Conservation (phyloP, 2,797 vertebrate genomes). For the Spinibarbus caldwelli region DNA sequence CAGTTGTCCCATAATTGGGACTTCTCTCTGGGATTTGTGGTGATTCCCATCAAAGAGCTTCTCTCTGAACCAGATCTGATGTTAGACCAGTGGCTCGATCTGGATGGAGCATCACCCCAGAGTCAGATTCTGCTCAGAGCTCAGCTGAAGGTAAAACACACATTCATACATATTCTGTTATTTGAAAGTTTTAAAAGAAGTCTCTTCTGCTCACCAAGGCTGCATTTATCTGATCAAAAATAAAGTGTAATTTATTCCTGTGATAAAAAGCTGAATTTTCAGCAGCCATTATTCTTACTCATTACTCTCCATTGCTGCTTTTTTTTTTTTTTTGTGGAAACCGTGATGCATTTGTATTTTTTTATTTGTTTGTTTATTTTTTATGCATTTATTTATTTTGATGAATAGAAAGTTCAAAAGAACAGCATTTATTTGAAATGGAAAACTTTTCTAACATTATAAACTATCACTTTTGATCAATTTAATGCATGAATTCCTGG, state of each 20-base stretch:
- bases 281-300: background rate
- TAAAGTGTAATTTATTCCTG: background rate
- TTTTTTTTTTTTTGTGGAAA: background rate
- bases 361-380: too few species aligned
- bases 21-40: slow-evolving; percentile 79
- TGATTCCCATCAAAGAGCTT: slow-evolving; percentile 84
- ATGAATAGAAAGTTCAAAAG: background rate
- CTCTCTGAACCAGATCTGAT: slow-evolving; percentile 80
- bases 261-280: background rate
- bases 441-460: background rate
- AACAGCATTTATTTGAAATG: background rate
- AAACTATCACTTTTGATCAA: background rate
- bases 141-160: slow-evolving; percentile 85
- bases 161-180: background rate
- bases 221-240: background rate
- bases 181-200: background rate
- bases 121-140: slow-evolving; percentile 86
- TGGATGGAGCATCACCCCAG: slow-evolving; percentile 78
- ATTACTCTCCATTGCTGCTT: too few species aligned
- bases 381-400: too few species aligned
- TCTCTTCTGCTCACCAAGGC: background rate
- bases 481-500: background rate
- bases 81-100: slow-evolving; percentile 86
- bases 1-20: slow-evolving; percentile 81
- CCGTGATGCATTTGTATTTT: background rate